These are phyloP conservation scores for Sciurus niger DNA, from an alignment of 2,113 vertebrate species.

Conservation along the genomic window DNA sequence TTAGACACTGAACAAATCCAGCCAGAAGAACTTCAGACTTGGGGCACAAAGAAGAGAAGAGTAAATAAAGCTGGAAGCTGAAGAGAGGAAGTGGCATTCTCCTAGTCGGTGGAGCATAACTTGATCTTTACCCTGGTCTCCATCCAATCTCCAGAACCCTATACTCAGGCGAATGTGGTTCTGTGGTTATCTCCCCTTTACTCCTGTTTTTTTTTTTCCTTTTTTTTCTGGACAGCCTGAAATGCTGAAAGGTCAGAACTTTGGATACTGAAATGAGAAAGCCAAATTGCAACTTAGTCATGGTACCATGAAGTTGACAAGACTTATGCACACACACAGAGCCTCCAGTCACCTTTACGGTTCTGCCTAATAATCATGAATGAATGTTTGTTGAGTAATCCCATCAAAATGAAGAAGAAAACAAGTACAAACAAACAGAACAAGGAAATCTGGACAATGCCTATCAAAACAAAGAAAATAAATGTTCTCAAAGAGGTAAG, in stretches of 20 bases:
- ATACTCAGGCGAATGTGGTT: background rate
- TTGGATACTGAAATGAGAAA: background rate
- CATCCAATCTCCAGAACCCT: background rate
- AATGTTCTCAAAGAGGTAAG: background rate
- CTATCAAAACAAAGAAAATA: background rate
- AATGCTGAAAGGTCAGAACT: background rate
- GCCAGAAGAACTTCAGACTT: background rate
- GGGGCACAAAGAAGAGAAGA: too few relatives aligned
- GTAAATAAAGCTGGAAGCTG: background rate
- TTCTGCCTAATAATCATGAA: background rate
- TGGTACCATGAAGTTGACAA: background rate
- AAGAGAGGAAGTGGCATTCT: background rate
- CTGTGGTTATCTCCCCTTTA: background rate
- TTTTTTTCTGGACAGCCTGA: background rate
- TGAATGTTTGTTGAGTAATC: background rate
- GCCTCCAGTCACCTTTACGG: background rate
- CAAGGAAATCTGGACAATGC: background rate
- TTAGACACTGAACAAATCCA: background rate
- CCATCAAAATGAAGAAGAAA: background rate
- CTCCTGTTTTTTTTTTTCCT: background rate
- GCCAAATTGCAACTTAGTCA: background rate
- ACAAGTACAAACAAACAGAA: background rate
- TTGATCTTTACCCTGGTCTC: background rate
- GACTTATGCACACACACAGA: background rate
- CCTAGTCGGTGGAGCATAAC: background rate